These are phyloP conservation scores for Coboldia fuscipes DNA, from an alignment of 1,140 invertebrate species.

Conservation along the genomic window DNA sequence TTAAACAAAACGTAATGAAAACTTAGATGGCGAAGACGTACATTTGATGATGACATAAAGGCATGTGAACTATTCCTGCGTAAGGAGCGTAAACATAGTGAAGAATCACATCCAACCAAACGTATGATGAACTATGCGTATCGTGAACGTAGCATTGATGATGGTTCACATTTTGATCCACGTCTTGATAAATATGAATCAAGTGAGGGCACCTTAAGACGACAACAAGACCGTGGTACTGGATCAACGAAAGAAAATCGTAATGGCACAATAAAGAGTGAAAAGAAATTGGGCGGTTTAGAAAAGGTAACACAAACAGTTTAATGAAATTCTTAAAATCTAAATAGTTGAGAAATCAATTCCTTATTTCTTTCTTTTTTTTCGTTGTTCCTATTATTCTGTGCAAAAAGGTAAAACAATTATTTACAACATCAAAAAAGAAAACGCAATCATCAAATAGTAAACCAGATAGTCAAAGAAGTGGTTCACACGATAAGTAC, in stretches of 20 bases:
- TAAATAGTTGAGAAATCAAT: background rate
- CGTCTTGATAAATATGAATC: constrained; percentile 29
- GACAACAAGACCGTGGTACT: constrained; percentile 9
- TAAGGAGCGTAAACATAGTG: constrained; percentile 27
- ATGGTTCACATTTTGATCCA: constrained; percentile 34
- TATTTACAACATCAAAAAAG: constrained; percentile 33
- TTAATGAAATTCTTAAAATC: background rate
- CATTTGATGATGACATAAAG: constrained; percentile 13
- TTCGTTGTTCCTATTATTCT: background rate
- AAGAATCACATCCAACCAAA: constrained; percentile 10
- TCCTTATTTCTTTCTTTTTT: background rate
- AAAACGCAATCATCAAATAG: constrained; percentile 34
- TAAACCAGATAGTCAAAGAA: constrained; percentile 7
- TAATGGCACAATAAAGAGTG: constrained; percentile 9
- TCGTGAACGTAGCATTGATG: constrained; percentile 34
- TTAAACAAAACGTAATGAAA: constrained; percentile 5
- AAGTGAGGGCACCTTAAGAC: background rate
- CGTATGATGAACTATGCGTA: constrained; percentile 30
- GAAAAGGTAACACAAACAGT: constrained; percentile 30
- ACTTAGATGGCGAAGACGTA: constrained; percentile 17
- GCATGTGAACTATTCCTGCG: constrained; percentile 19
- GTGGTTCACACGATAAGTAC: constrained; percentile 3
- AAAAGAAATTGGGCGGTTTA: constrained; percentile 37
- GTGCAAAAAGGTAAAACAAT: constrained; percentile 27
- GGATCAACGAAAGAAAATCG: constrained; percentile 14